Conservation (phyloP, 1,140 invertebrate species). For the Sarcophaga peregrina region DNA sequence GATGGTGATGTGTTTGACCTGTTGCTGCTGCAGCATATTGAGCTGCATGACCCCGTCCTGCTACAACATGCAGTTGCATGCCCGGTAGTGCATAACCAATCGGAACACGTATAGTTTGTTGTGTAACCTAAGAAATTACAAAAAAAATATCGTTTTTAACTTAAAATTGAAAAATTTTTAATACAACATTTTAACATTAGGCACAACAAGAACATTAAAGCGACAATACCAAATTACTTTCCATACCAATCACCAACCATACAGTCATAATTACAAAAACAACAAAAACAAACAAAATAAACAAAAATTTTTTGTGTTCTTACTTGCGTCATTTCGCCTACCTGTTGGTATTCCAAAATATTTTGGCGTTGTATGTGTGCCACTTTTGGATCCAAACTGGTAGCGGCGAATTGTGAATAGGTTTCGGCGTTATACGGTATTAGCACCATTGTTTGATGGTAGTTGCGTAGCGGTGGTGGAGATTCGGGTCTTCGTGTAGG, state of each 20-base stretch:
- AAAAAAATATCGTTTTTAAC: conserved; percentile 50
- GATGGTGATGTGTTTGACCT: conserved; percentile 55
- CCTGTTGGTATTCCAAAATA: conserved; percentile 66
- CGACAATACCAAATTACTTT: background rate
- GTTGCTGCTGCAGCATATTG: conserved; percentile 54
- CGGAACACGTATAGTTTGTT: conserved; percentile 66
- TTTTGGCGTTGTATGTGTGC: conserved; percentile 63
- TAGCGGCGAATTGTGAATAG: conserved; percentile 64
- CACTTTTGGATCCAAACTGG: conserved; percentile 59
- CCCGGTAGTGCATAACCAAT: conserved; percentile 64
- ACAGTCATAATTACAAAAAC: conserved; percentile 16
- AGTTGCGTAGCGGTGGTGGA: conserved; percentile 73
- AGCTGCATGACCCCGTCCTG: conserved; percentile 63
- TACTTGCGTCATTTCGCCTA: conserved; percentile 48
- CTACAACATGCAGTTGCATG: conserved; percentile 66
- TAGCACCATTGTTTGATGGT: conserved; percentile 79
- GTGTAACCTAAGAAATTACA: conserved; percentile 57
- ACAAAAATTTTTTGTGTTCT: conserved; percentile 51
- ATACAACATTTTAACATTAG: background rate
- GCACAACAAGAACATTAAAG: background rate
- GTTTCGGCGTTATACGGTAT: conserved; percentile 76
- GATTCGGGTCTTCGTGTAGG: conserved; percentile 71
- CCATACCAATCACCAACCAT: conserved; percentile 16
- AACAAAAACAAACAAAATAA: conserved; percentile 45
- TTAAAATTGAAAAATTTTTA: conserved; percentile 32